phyloP scores from a whole-genome alignment of 2,113 vertebrate species.

The Heterocephalus glaber region DNA sequence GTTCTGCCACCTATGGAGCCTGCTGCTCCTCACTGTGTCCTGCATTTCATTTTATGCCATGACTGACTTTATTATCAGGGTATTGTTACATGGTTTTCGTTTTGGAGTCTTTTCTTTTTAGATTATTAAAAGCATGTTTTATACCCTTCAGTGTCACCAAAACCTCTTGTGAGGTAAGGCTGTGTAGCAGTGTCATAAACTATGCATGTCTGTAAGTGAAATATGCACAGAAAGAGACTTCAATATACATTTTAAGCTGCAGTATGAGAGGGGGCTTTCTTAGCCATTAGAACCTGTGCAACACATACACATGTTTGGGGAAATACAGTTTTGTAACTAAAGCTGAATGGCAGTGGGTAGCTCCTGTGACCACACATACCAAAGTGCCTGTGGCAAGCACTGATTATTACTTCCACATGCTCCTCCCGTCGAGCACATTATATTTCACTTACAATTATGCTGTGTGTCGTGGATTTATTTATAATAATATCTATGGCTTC shows the following conservation, averaged over 20 bases:
- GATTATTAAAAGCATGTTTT: not conserved
- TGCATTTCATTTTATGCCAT: not conserved
- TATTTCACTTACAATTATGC: not conserved
- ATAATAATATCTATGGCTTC: not conserved
- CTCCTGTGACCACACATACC: slow-evolving; percentile 78
- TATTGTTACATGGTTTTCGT: not conserved
- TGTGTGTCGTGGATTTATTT: not conserved
- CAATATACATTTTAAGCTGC: not conserved
- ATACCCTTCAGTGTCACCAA: not conserved
- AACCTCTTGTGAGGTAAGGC: not conserved
- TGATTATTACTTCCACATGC: slow-evolving; percentile 43
- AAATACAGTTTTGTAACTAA: slow-evolving; percentile 76
- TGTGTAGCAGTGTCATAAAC: not conserved
- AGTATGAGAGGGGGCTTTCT: not conserved
- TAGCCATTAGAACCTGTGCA: not conserved
- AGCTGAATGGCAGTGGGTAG: slow-evolving; percentile 51
- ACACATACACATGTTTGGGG: not conserved
- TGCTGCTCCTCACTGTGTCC: not conserved
- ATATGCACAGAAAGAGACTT: not conserved
- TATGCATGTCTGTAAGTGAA: not conserved
- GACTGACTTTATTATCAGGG: not conserved
- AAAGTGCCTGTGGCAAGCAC: slow-evolving; percentile 83
- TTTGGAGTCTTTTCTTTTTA: slow-evolving; percentile 15
- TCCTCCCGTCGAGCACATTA: slow-evolving; percentile 13
- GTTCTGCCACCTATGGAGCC: not conserved